These are phyloP conservation scores for Macrochelys suwanniensis DNA, from an alignment of 2,797 vertebrate species.

Conservation along the genomic window DNA sequence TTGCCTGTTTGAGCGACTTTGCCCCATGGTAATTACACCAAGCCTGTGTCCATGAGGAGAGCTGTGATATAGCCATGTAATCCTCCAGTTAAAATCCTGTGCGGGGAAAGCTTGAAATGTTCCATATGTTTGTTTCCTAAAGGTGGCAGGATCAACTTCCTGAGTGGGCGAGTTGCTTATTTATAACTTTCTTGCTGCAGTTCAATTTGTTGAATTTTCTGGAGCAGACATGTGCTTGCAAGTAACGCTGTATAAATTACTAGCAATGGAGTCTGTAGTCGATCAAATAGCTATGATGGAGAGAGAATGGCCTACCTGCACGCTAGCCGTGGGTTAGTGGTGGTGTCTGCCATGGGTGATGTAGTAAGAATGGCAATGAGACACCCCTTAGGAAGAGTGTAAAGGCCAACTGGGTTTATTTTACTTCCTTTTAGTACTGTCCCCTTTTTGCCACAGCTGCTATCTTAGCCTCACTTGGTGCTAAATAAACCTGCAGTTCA, in stretches of 20 bases:
- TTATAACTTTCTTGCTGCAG: conserved; percentile 55
- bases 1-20: not conserved
- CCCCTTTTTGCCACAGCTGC: not conserved
- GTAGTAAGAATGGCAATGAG: fast-evolving
- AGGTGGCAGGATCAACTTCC: conserved; percentile 15
- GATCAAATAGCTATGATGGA: not conserved
- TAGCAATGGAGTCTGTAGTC: conserved; percentile 44
- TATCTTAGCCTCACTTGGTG: fast-evolving
- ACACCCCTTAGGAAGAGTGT: fast-evolving
- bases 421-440: fast-evolving
- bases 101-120: not conserved
- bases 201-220: conserved; percentile 57
- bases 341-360: not conserved
- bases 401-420: fast-evolving
- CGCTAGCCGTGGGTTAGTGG: not conserved
- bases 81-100: not conserved
- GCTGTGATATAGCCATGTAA: fast-evolving
- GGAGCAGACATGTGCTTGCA: not conserved
- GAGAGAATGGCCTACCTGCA: not conserved
- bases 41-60: not conserved
- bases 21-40: not conserved
- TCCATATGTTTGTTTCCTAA: not conserved
- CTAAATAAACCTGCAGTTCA: fast-evolving
- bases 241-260: conserved; percentile 30
- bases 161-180: conserved; percentile 49